Conservation (phyloP, 2,113 vertebrate genomes). For the Phylloscopus trochilus region DNA sequence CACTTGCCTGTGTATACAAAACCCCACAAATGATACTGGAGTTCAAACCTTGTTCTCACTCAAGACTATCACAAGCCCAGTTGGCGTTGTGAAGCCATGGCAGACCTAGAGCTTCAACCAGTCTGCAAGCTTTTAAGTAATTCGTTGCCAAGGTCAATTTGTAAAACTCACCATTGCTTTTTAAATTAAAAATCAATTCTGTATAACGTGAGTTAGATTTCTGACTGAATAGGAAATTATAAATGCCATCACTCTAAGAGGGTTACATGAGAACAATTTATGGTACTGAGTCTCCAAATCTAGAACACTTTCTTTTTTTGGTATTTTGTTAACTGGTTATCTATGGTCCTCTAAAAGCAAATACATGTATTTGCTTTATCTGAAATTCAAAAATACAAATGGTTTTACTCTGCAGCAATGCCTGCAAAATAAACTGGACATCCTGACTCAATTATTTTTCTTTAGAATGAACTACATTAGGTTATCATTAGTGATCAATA, state of each 20-base stretch:
- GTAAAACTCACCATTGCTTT: background rate
- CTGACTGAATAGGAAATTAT: background rate
- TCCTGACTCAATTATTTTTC: background rate
- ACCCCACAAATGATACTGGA: background rate
- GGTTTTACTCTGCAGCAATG: background rate
- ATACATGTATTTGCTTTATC: background rate
- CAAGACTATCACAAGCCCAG: background rate
- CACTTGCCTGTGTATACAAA: background rate
- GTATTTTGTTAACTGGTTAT: background rate
- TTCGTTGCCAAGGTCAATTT: background rate
- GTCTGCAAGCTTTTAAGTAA: background rate
- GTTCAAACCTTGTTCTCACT: background rate
- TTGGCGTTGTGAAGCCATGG: accelerated
- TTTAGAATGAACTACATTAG: background rate
- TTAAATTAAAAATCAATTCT: conserved; percentile 38
- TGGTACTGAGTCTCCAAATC: background rate
- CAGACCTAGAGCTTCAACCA: background rate
- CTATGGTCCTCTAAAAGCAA: background rate
- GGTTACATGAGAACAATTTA: background rate
- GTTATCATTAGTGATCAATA: background rate
- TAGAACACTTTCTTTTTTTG: background rate
- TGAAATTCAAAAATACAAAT: background rate
- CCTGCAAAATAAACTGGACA: background rate
- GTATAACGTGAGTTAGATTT: background rate
- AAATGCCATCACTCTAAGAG: background rate